Evolutionary conservation across 2,888 invertebrate species (phyloP).

Genomic region (Patella depressa): DNA sequence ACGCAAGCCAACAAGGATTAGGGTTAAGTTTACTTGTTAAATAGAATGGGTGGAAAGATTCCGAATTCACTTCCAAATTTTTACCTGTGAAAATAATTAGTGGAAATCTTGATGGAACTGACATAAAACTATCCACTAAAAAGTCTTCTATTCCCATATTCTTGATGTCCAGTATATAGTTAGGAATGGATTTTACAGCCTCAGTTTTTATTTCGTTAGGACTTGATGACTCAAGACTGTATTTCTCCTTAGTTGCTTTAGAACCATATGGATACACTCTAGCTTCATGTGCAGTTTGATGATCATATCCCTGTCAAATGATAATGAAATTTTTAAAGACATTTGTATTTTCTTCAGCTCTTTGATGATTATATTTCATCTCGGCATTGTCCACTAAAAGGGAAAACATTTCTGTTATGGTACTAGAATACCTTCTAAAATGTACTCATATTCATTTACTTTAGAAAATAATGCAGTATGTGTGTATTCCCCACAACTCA

Average conservation of each 20-base stretch:
- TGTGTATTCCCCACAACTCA: too few relatives aligned
- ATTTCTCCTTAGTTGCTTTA: constrained; percentile 39
- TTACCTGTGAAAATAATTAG: constrained; percentile 49
- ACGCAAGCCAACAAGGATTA: too few relatives aligned
- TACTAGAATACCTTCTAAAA: too few relatives aligned
- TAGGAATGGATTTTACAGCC: constrained; percentile 49
- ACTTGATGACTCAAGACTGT: constrained; percentile 32
- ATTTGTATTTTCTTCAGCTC: too few relatives aligned
- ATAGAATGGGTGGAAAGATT: too few relatives aligned
- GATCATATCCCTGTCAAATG: constrained; percentile 33
- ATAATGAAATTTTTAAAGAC: neutral
- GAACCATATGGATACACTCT: constrained; percentile 53
- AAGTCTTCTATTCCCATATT: constrained; percentile 43
- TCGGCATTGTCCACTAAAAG: too few relatives aligned
- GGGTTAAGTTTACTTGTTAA: too few relatives aligned
- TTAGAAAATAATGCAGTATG: too few relatives aligned
- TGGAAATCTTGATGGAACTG: constrained; percentile 52
- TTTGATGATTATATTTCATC: too few relatives aligned
- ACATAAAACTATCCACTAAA: constrained; percentile 45
- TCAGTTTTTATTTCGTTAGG: constrained; percentile 45
- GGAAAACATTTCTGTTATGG: too few relatives aligned
- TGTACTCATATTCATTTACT: too few relatives aligned
- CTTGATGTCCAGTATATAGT: constrained; percentile 41
- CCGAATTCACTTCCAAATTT: too few relatives aligned
- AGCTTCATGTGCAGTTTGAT: constrained; percentile 33